A percentile compares a stretch with the other conserved stretches of the same genome.
These are phyloP conservation scores for Drosophila trichaetosa DNA, from an alignment of 2,888 invertebrate species.

Conservation along the genomic window DNA sequence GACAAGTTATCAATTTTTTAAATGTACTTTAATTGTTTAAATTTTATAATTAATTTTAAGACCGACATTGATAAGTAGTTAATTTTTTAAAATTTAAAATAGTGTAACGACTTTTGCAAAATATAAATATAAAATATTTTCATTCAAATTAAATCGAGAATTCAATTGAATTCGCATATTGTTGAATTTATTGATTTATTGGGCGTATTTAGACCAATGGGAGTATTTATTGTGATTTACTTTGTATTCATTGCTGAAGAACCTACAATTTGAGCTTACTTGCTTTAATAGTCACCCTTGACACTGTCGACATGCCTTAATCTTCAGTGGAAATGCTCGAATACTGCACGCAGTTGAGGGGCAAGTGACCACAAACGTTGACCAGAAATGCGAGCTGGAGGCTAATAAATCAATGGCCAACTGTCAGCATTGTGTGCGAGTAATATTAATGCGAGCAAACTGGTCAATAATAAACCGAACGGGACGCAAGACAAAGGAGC, in stretches of 20 bases:
- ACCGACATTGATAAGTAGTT: rapidly evolving
- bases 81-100: neutral
- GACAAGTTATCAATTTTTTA: too few relatives aligned
- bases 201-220: neutral
- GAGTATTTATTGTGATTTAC: constrained; percentile 13
- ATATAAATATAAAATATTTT: neutral
- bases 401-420: constrained; percentile 83
- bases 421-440: constrained; percentile 83
- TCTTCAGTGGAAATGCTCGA: constrained; percentile 5
- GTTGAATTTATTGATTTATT: neutral
- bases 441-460: constrained; percentile 76
- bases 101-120: neutral
- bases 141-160: neutral
- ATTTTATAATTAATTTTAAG: neutral
- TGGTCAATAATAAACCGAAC: constrained; percentile 77
- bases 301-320: constrained; percentile 27
- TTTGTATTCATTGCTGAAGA: constrained; percentile 15
- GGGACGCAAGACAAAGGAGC: constrained; percentile 60
- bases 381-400: constrained; percentile 41
- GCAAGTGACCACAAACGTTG: constrained; percentile 57
- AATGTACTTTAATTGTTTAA: neutral
- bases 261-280: constrained; percentile 27
- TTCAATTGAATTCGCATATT: neutral
- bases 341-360: neutral
- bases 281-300: constrained; percentile 34